Evolutionary conservation across 2,888 invertebrate genomes (phyloP).

Genomic region (Adineta ricciae): DNA sequence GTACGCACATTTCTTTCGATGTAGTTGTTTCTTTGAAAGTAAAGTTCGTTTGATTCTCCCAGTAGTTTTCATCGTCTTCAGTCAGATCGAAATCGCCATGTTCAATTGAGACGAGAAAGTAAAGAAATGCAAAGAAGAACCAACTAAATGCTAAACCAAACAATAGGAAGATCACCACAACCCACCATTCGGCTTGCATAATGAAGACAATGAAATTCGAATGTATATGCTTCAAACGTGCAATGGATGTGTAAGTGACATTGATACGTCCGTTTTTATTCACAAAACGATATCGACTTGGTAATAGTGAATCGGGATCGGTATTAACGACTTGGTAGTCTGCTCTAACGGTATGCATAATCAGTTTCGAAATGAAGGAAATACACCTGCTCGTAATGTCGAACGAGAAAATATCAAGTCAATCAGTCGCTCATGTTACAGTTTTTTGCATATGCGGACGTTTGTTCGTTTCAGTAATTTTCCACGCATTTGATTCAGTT

Average conservation of each 20-base stretch:
- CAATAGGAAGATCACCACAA: not conserved
- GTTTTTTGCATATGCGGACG: not conserved
- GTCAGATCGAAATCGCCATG: not conserved
- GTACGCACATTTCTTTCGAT: not conserved
- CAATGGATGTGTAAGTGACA: not conserved
- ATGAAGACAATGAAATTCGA: not conserved
- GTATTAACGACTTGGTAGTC: not conserved
- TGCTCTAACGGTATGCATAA: too few relatives aligned
- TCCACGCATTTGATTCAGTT: not conserved
- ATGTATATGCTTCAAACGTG: not conserved
- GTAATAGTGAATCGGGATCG: not conserved
- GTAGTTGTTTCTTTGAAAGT: not conserved
- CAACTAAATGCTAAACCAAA: constrained; percentile 25
- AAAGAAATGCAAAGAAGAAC: constrained; percentile 30
- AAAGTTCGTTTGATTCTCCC: not conserved
- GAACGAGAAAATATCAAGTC: too few relatives aligned
- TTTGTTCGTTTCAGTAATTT: not conserved
- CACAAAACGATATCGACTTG: not conserved
- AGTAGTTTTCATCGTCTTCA: not conserved
- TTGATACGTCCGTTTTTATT: constrained; percentile 11
- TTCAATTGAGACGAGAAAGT: constrained; percentile 19
- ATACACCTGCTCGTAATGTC: too few relatives aligned
- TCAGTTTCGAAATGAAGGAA: too few relatives aligned
- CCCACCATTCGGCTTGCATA: not conserved
- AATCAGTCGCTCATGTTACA: not conserved